Percentiles rank a stretch among this genome's conserved stretches.
These are phyloP conservation scores for Zophobas atratus DNA, from an alignment of 1,140 invertebrate genomes.

Conservation along the genomic window DNA sequence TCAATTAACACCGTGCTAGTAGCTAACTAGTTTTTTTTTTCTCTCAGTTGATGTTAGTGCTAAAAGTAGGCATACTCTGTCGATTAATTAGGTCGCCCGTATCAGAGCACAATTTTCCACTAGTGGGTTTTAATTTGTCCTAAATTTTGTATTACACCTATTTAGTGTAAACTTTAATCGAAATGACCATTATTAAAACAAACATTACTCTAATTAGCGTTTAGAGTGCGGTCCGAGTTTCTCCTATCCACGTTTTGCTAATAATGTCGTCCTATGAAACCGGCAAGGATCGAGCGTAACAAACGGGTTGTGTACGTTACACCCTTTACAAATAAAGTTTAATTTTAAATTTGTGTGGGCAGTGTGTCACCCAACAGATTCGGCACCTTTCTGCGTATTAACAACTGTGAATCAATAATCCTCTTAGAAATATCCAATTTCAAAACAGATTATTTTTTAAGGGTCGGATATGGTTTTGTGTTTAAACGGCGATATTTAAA, in stretches of 20 bases:
- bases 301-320: slow-evolving; percentile 32
- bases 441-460: slow-evolving; percentile 10
- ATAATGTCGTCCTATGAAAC: neutral
- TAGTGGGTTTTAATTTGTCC: neutral
- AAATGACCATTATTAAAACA: neutral
- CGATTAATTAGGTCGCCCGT: too few species aligned
- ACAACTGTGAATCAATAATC: slow-evolving; percentile 26
- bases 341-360: slow-evolving; percentile 33
- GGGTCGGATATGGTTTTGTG: neutral
- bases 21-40: too few species aligned
- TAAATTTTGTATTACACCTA: neutral
- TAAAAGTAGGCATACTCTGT: too few species aligned
- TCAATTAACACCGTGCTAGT: too few species aligned
- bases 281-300: slow-evolving; percentile 1
- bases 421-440: slow-evolving; percentile 35
- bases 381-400: slow-evolving; percentile 15
- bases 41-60: too few species aligned
- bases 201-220: neutral
- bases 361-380: slow-evolving; percentile 21
- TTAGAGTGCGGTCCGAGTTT: neutral
- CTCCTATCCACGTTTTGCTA: neutral
- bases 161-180: neutral
- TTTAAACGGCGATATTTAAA: neutral
- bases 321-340: slow-evolving; percentile 27
- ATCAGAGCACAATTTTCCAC: too few species aligned